Evolutionary conservation across 2,797 vertebrate species (phyloP), one percentile per base, ranked within the genome.

Genomic region (Melanogrammus aeglefinus): DNA sequence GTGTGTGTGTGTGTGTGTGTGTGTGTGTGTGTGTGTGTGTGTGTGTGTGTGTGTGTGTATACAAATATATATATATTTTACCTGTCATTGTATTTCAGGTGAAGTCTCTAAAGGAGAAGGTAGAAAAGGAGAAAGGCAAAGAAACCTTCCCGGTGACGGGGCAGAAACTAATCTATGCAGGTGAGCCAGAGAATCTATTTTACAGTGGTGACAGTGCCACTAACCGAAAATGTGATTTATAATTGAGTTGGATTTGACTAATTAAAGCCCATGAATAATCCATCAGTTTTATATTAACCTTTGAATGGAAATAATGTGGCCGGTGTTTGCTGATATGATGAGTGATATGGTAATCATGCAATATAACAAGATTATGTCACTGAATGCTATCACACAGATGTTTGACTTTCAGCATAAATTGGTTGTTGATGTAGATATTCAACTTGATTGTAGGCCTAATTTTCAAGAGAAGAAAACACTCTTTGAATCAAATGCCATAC

Each of bases 151-250:
- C 94, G 73, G 86, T 89, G 6, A 80, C 78, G 0, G 94, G 94
- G 79, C 94, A 94, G 82, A 95, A 95, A 83, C 92, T 95, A 27
- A 95, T 95, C 81, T 95, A 95, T 89, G 94, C 94, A 91, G 94
- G 94, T 95, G 75, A 87, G 80, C 5, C 38, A 66, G 12, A 79
- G 1, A 18, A 33, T 72, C 33, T 72, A 72, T 35, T 72, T 16
- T 16, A 33, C 24, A 35, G 29, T 31, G 33, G 33, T 72, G 70
- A n/a, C 27, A 72, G 31, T 6, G 12, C 6, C 33, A 31, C 70
- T 72, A 33, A 31, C 31, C 14, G 1, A 27, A 69, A 69, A 69
- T 69, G 63, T 27, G 63, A 27, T 69, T 29, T 27, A 69, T 63
- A 63, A 63, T 69, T 27, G n/a, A 27, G 63, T 10, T 29, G 24